These are phyloP conservation scores for Mesoclemmys tuberculata DNA, from an alignment of 2,113 vertebrate genomes.

Conservation along the genomic window DNA sequence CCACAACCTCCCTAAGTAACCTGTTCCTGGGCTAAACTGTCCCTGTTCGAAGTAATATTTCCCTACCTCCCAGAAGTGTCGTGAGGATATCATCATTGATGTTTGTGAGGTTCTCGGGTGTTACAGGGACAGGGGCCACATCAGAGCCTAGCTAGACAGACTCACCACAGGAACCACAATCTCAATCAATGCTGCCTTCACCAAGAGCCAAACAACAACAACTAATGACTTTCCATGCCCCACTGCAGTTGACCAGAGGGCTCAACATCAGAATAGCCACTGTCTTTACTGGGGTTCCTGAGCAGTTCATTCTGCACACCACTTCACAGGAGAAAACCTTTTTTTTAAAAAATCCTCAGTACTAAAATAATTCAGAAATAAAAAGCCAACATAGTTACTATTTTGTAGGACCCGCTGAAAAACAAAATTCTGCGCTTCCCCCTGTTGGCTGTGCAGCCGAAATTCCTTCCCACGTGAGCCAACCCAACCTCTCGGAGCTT, in stretches of 20 bases:
- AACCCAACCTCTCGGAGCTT: neutral
- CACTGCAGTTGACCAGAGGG: neutral
- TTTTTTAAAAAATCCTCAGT: neutral
- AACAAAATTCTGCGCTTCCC: neutral
- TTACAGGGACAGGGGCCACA: neutral
- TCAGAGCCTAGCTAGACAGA: neutral
- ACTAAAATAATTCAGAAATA: neutral
- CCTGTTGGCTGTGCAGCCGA: neutral
- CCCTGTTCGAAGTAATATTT: no score
- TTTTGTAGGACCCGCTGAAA: neutral
- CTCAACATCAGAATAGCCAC: no score
- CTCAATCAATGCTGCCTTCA: neutral
- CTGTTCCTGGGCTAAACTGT: no score
- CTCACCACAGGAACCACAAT: neutral
- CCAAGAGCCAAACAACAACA: neutral
- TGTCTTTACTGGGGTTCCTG: neutral
- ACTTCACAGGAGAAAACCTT: neutral
- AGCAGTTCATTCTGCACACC: neutral
- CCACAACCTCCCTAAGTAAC: no score
- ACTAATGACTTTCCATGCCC: neutral
- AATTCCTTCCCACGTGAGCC: neutral
- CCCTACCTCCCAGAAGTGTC: neutral
- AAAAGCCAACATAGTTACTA: neutral
- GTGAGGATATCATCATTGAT: neutral
- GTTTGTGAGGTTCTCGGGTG: neutral